Conservation (phyloP, 2,113 vertebrate genomes). For the Protobothrops mucrosquamatus region DNA sequence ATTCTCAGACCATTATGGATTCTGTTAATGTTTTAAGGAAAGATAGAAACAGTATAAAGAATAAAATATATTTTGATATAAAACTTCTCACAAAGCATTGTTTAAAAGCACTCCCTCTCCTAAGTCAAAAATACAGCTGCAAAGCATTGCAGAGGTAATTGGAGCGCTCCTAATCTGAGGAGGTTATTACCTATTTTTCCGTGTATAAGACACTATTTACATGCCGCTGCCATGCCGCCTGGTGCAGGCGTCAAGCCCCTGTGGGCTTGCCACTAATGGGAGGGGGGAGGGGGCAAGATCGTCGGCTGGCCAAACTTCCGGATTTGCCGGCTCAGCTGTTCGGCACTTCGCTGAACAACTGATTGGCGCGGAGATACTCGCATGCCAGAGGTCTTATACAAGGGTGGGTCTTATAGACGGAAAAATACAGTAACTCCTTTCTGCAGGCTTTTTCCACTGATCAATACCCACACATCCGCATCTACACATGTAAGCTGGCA, state of each 20-base stretch:
- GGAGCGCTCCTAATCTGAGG: neutral
- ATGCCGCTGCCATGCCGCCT: too few relatives aligned
- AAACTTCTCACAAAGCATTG: neutral
- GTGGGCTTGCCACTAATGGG: too few relatives aligned
- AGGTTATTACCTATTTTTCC: neutral
- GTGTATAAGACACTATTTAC: too few relatives aligned
- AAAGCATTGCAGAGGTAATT: neutral
- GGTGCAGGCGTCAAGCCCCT: too few relatives aligned
- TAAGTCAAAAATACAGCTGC: neutral
- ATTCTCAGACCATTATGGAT: neutral
- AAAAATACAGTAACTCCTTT: neutral
- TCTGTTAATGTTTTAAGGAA: neutral
- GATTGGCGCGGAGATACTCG: too few relatives aligned
- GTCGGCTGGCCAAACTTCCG: too few relatives aligned
- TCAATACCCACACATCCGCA: neutral
- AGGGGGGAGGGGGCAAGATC: too few relatives aligned
- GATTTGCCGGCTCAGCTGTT: too few relatives aligned
- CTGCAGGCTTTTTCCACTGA: neutral
- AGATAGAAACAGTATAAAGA: neutral
- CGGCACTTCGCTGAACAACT: too few relatives aligned
- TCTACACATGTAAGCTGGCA: neutral
- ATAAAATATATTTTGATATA: neutral
- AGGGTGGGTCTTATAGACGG: too few relatives aligned
- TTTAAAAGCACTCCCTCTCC: neutral
- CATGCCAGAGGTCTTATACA: too few relatives aligned